Conservation (phyloP, 2,888 invertebrate genomes). For the Apotomis turbidana region DNA sequence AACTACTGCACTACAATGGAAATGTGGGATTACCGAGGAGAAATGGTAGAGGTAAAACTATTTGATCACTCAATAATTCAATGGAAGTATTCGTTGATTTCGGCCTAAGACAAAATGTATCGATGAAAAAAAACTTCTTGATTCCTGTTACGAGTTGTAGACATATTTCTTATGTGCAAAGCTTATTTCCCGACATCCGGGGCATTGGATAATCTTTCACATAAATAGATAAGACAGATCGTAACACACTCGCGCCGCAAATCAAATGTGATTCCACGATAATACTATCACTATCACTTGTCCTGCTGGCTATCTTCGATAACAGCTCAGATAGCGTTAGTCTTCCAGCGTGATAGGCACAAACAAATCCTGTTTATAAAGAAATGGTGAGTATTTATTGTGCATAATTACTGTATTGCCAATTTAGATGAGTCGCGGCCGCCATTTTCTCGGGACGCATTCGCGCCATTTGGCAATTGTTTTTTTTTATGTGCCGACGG, state of each 20-base stretch:
- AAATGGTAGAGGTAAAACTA: too few species aligned
- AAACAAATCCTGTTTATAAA: constrained; percentile 58
- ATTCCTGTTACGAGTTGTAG: too few species aligned
- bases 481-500: constrained; percentile 9
- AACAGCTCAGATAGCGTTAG: constrained; percentile 46
- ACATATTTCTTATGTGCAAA: too few species aligned
- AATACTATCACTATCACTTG: constrained; percentile 27
- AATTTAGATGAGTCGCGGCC: constrained; percentile 19
- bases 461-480: not conserved
- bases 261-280: constrained; percentile 27
- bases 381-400: constrained; percentile 70
- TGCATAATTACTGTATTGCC: constrained; percentile 35
- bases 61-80: too few species aligned
- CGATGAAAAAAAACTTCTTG: too few species aligned
- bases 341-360: constrained; percentile 53
- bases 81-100: too few species aligned
- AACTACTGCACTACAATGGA: too few species aligned
- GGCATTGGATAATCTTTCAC: not conserved
- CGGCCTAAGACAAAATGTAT: too few species aligned
- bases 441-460: constrained; percentile 17
- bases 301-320: constrained; percentile 45
- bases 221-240: constrained; percentile 33
- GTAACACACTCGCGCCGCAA: constrained; percentile 2
- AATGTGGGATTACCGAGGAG: too few species aligned
- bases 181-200: not conserved